phyloP scores from a whole-genome alignment of 2,113 vertebrate genomes.

The Prunella himalayana region DNA sequence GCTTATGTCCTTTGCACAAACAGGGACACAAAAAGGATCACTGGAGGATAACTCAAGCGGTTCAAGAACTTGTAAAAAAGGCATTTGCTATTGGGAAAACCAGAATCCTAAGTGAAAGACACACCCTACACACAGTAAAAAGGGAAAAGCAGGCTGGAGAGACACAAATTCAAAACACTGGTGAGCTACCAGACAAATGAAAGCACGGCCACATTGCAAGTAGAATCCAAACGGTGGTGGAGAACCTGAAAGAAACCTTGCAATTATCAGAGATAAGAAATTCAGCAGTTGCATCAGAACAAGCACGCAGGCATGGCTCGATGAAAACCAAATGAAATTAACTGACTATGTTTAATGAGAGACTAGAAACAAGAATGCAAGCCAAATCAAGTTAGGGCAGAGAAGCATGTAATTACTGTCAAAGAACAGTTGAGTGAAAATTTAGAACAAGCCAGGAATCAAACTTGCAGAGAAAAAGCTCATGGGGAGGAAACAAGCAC shows the following conservation, averaged over 20 bases:
- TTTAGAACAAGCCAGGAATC: background rate
- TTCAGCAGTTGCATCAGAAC: background rate
- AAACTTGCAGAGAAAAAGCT: conserved; percentile 9
- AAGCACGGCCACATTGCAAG: background rate
- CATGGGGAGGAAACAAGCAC: background rate
- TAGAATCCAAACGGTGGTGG: background rate
- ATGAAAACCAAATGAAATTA: conserved; percentile 48
- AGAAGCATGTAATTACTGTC: conserved; percentile 58
- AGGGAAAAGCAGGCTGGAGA: background rate
- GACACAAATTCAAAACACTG: background rate
- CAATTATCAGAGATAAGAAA: background rate
- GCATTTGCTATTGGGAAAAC: background rate
- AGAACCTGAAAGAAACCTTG: background rate
- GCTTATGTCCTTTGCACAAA: background rate
- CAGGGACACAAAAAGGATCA: background rate
- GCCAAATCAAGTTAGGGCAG: conserved; percentile 58
- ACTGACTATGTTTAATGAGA: conserved; percentile 52
- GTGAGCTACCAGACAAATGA: background rate
- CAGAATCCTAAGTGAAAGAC: background rate
- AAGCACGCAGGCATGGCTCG: background rate
- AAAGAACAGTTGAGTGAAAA: conserved; percentile 25
- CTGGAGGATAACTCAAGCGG: background rate
- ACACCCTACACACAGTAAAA: background rate
- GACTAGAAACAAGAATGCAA: conserved; percentile 28
- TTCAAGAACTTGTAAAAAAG: background rate